These are phyloP conservation scores for Acrobeloides nanus DNA, from an alignment of 2,888 invertebrate genomes.

Conservation along the genomic window DNA sequence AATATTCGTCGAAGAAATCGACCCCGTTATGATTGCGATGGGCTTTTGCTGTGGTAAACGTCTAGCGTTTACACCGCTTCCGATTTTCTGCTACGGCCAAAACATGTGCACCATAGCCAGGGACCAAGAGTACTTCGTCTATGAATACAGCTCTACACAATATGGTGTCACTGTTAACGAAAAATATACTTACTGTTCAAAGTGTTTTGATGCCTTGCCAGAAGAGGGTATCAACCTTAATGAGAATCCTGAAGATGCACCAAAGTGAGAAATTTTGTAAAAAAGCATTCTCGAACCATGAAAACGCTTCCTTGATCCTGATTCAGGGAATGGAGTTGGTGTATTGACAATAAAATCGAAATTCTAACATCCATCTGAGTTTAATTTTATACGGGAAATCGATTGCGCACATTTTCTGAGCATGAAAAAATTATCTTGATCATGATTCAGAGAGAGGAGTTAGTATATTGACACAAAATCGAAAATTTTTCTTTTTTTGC, in stretches of 20 bases:
- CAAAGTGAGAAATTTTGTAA: constrained; percentile 71
- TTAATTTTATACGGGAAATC: too few relatives aligned
- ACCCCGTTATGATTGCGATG: constrained; percentile 93
- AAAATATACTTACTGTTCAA: constrained; percentile 96
- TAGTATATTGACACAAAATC: too few relatives aligned
- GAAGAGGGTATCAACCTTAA: constrained; percentile 94
- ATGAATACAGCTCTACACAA: constrained; percentile 38
- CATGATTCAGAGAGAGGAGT: too few relatives aligned
- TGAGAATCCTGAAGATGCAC: constrained; percentile 82
- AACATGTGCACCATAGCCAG: constrained; percentile 94
- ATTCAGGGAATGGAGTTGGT: too few relatives aligned
- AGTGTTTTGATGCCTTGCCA: constrained; percentile 96
- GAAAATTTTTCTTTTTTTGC: too few relatives aligned
- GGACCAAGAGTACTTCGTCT: constrained; percentile 85
- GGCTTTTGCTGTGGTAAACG: constrained; percentile 98
- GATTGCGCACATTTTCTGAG: too few relatives aligned
- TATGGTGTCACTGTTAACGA: constrained; percentile 32
- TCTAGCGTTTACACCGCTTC: constrained; percentile 96
- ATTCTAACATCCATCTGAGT: too few relatives aligned
- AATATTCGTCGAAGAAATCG: constrained; percentile 92
- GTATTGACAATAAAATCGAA: too few relatives aligned
- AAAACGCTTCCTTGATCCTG: too few relatives aligned
- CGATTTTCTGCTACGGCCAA: constrained; percentile 95
- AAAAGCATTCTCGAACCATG: too few relatives aligned
- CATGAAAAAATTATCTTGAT: too few relatives aligned